These are phyloP conservation scores for Channallabes apus DNA, from an alignment of 2,797 vertebrate species.

Conservation along the genomic window DNA sequence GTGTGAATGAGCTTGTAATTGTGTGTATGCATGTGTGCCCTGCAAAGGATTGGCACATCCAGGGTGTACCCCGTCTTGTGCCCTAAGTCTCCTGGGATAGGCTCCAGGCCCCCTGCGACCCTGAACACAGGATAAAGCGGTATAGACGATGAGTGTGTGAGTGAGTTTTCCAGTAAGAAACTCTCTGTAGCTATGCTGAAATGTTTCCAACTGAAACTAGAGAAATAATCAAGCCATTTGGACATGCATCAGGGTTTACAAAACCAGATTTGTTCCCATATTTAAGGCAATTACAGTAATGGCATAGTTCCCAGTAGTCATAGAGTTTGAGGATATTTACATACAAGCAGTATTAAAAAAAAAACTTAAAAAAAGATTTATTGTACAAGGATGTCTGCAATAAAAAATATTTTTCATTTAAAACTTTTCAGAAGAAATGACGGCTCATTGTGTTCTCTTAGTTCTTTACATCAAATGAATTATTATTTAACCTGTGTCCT, in stretches of 20 bases:
- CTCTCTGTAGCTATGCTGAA: slow-evolving; percentile 56
- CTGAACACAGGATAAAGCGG: too few species aligned
- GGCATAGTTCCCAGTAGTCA: slow-evolving; percentile 46
- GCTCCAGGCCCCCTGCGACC: too few species aligned
- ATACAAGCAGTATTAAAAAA: slow-evolving; percentile 18
- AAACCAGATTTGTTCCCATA: slow-evolving; percentile 57
- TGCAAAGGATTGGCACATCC: too few species aligned
- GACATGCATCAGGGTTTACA: slow-evolving; percentile 55
- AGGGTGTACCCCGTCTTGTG: too few species aligned
- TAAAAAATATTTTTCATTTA: not conserved
- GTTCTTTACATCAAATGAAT: not conserved
- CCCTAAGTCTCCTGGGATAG: too few species aligned
- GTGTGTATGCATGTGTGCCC: too few species aligned
- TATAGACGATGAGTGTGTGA: too few species aligned
- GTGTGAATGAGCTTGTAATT: too few species aligned
- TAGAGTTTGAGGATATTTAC: slow-evolving; percentile 35
- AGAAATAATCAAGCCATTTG: slow-evolving; percentile 21
- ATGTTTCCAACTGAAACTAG: slow-evolving; percentile 53
- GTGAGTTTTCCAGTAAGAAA: slow-evolving; percentile 35
- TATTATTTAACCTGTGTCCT: not conserved
- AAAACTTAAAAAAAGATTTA: not conserved
- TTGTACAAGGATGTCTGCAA: not conserved
- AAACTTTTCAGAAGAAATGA: not conserved
- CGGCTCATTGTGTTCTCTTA: not conserved
- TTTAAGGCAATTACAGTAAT: slow-evolving; percentile 48